phyloP scores from a whole-genome alignment of 1,140 invertebrate genomes.

The Pseudomyrmex cubaensis region DNA sequence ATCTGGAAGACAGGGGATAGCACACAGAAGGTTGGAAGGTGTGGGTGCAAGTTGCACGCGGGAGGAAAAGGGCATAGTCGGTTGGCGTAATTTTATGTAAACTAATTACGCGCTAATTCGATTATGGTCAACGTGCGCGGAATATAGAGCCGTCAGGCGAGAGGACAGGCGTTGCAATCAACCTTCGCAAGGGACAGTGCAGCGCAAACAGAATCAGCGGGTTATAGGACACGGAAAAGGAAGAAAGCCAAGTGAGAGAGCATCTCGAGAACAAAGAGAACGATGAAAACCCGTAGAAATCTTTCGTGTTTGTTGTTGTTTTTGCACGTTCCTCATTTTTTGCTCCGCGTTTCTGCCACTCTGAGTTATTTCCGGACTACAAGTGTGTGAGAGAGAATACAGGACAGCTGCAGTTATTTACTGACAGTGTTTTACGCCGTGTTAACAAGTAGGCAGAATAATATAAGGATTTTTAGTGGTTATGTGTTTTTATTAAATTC shows the following conservation, averaged over 20 bases:
- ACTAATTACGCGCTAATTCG: slow-evolving; percentile 78
- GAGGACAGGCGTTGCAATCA: slow-evolving; percentile 69
- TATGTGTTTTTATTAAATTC: too few species aligned
- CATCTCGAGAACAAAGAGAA: slow-evolving; percentile 6
- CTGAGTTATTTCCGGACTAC: slow-evolving; percentile 26
- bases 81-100: slow-evolving; percentile 75
- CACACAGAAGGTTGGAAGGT: not conserved
- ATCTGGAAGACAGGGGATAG: slow-evolving; percentile 34
- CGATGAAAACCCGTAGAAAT: not conserved
- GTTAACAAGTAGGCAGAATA: too few species aligned
- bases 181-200: slow-evolving; percentile 63
- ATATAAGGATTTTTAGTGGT: too few species aligned
- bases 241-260: slow-evolving; percentile 29
- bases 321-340: not conserved
- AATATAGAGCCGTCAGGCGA: slow-evolving; percentile 60
- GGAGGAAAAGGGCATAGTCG: slow-evolving; percentile 36
- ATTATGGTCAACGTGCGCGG: slow-evolving; percentile 70
- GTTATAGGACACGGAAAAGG: slow-evolving; percentile 5
- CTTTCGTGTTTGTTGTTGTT: not conserved
- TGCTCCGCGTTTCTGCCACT: not conserved
- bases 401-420: slow-evolving; percentile 31
- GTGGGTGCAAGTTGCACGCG: not conserved
- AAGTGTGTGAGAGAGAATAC: slow-evolving; percentile 9
- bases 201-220: slow-evolving; percentile 64
- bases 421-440: not conserved